Conservation (phyloP, 1,140 invertebrate species). For the Meloidogyne exigua region DNA sequence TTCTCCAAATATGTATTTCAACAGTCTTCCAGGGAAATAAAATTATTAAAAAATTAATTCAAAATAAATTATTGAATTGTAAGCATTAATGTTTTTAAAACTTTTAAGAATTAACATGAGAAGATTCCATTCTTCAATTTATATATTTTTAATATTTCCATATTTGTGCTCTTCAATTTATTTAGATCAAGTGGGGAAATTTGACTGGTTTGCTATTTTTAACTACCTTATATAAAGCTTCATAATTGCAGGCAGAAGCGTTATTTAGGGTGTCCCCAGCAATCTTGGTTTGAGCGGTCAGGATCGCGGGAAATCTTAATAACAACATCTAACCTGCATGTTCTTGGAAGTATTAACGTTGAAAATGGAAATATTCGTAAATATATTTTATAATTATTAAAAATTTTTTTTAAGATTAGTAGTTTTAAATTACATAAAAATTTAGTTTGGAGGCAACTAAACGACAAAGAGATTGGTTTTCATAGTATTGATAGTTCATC, state of each 20-base stretch:
- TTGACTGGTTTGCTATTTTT: conserved; percentile 45
- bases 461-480: conserved; percentile 34
- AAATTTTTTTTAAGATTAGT: not conserved
- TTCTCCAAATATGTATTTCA: no score
- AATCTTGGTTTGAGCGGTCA: conserved; percentile 32
- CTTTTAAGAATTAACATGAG: no score
- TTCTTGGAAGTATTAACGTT: conserved; percentile 31
- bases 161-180: conserved; percentile 27
- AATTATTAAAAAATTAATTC: no score
- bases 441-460: conserved; percentile 53
- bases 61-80: no score
- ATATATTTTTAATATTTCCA: no score
- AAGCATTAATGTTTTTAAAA: no score
- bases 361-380: conserved; percentile 50
- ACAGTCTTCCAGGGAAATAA: no score
- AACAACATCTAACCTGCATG: conserved; percentile 38
- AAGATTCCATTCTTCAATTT: no score
- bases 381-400: not conserved
- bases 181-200: conserved; percentile 54
- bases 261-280: conserved; percentile 41
- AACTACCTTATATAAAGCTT: not conserved
- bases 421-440: conserved; percentile 10
- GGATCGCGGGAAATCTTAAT: conserved; percentile 36
- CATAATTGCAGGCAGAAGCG: conserved; percentile 37
- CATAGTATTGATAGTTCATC: conserved; percentile 7